These are phyloP conservation scores for Merops nubicus DNA, from an alignment of 2,113 vertebrate genomes.

Conservation along the genomic window DNA sequence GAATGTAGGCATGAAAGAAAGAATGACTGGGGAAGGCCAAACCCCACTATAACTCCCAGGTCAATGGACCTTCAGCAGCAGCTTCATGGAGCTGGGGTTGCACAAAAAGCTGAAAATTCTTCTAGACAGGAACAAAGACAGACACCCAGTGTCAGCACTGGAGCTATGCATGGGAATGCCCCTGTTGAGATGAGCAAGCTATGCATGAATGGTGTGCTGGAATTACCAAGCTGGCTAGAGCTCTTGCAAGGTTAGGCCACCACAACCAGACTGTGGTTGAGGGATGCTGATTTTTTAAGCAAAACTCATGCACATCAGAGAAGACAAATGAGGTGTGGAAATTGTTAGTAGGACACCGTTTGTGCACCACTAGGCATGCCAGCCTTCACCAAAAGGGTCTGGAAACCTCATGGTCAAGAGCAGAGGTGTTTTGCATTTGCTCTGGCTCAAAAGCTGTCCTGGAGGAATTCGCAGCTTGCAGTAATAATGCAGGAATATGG, in stretches of 20 bases:
- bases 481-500: neutral
- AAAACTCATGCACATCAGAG: neutral
- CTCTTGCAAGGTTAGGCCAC: neutral
- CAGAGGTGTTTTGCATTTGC: neutral
- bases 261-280: neutral
- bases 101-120: neutral
- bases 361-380: neutral
- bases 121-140: conserved; percentile 42
- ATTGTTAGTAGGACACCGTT: neutral
- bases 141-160: neutral
- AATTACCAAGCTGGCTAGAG: conserved; percentile 30
- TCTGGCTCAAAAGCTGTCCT: neutral
- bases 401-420: neutral
- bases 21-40: neutral
- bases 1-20: neutral
- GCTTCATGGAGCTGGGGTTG: neutral
- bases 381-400: neutral
- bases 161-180: conserved; percentile 2
- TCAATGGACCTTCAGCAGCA: neutral
- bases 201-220: neutral
- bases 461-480: neutral
- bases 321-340: neutral
- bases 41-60: neutral
- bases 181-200: neutral
- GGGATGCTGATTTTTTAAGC: neutral